These are phyloP conservation scores for Silvanus unidentatus DNA, from an alignment of 2,888 invertebrate genomes.

Conservation along the genomic window DNA sequence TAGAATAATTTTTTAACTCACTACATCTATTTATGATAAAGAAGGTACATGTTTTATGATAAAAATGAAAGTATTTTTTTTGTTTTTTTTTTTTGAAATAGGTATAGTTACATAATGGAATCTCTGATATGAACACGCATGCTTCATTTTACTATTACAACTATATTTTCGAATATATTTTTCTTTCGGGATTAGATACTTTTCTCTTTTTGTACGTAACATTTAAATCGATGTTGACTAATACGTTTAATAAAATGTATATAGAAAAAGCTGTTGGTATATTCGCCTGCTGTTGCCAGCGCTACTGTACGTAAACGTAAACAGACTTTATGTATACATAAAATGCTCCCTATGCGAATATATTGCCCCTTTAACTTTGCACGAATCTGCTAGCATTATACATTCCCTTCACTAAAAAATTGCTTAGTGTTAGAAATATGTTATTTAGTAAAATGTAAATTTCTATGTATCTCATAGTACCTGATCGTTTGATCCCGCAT, in stretches of 20 bases:
- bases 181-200: not conserved
- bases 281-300: conserved; percentile 18
- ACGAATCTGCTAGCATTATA: conserved; percentile 19
- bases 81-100: too few relatives aligned
- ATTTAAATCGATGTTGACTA: conserved; percentile 15
- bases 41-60: too few relatives aligned
- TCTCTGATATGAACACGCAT: not conserved
- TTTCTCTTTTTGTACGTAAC: conserved; percentile 8
- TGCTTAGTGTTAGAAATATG: conserved; percentile 8
- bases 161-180: conserved; percentile 2
- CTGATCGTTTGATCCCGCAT: too few relatives aligned
- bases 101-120: too few relatives aligned
- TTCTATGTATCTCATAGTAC: too few relatives aligned
- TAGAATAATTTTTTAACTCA: too few relatives aligned
- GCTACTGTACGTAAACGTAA: conserved; percentile 31
- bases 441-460: too few relatives aligned
- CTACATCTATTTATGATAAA: too few relatives aligned
- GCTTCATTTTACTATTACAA: not conserved
- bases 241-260: conserved; percentile 26
- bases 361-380: conserved; percentile 26
- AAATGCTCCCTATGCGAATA: conserved; percentile 30
- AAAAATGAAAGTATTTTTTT: too few relatives aligned
- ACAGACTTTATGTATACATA: conserved; percentile 36
- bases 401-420: conserved; percentile 10
- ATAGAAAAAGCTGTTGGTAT: conserved; percentile 24